Base-by-base conservation (phyloP, 2,888 invertebrate species). In the Cerastis rubricosa region DNA sequence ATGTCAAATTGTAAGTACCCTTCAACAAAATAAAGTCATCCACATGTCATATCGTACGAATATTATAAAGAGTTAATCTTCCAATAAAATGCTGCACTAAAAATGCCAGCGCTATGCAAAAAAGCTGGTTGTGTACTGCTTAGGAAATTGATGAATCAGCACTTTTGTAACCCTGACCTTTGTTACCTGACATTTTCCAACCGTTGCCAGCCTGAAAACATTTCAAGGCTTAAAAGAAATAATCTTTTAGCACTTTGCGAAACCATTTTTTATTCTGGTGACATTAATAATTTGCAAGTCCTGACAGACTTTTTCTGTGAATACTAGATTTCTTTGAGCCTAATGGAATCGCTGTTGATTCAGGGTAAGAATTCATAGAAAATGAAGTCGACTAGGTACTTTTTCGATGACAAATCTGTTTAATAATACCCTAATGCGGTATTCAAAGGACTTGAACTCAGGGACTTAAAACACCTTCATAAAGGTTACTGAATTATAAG, bases 111-210 rank as follows among this genome's bases (percentile, higher is more conserved):
- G 12, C 43, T 64, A 22, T 54, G 29, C 49, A 47, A 71, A 61
- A 71, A 22, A 54, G 2, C 51, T 25, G 17, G 49, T 71, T 64
- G 29, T 70, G 63, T 74, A 80, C 72, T 40, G 14, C 35, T 54
- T 5, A 77, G 67, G 40, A 79, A 78, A 77, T 81, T 81, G 66
- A 71, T 84, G 74, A 79, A 29, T 83, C 80, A 86, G 77, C 66
- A 63, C 71, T 77, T 81, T 40, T 35, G 7, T 54, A 68, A 70
- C 86, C 81, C 69, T 85, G 80, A 81, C 66, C 82, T 81, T 80
- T 35, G 40, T 45, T 40, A 22, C n/a, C 43, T 61, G 67, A 68
- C 66, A 70, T 73, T 73, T 75, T 65, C 67, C 47, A 78, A 65
- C 63, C 61, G 73, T 79, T 76, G 47, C 61, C 40, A 76, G 22